phyloP scores from a whole-genome alignment of 2,797 vertebrate species.

The Philypnodon macrostomus region DNA sequence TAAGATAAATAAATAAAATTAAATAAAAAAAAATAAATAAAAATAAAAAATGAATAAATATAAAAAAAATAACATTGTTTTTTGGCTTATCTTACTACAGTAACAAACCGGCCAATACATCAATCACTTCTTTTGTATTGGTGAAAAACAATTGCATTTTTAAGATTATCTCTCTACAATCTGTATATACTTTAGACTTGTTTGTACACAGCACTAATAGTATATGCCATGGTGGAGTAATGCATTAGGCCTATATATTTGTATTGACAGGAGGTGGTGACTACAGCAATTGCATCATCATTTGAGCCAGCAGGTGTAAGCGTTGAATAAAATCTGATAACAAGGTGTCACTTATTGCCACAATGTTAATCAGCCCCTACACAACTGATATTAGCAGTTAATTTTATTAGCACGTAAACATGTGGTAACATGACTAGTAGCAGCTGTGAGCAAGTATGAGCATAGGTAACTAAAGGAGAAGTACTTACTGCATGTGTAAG shows the following conservation, averaged over 20 bases:
- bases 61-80: no score
- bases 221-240: background rate
- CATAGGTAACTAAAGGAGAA: no score
- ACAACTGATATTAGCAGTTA: background rate
- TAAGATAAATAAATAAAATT: no score
- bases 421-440: background rate
- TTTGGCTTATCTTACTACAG: no score
- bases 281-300: background rate
- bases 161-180: no score
- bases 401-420: background rate
- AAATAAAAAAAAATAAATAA: no score
- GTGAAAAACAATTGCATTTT: no score
- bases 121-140: no score
- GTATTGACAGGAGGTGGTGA: background rate
- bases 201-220: background rate
- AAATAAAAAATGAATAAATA: no score
- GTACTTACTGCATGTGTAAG: no score
- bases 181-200: background rate
- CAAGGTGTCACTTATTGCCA: background rate
- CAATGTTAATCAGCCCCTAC: background rate
- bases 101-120: no score
- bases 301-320: constrained; percentile 5
- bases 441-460: no score
- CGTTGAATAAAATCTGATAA: constrained; percentile 2
- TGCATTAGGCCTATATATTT: background rate